Base-by-base conservation (phyloP, 2,888 invertebrate species). In the Vesta saturnalis region DNA sequence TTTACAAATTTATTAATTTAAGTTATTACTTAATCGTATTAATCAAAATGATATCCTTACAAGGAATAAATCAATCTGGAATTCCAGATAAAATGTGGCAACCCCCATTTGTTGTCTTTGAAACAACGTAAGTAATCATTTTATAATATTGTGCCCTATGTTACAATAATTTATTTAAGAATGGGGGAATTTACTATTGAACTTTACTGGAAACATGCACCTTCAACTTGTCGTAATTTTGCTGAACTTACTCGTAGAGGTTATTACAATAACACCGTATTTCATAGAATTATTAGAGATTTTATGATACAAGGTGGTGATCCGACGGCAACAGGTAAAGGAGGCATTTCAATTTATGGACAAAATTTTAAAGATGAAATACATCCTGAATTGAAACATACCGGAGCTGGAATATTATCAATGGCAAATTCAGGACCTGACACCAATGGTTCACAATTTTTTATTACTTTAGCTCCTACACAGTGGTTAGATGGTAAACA, bases 391-490 rank as follows among this genome's bases (percentile, higher is more conserved):
- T 86, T 99, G 63, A 98, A 96, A 82, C 99, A 99, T 82, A 95
- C 96, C n/a, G 99, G 88, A 16, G 91, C 92, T 18, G 96, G 96
- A 0, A 91, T 96, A 65, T 79, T 96, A 35, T 97, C 97, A 0
- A 99, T 99, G 99, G 99, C 99, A 0, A 99, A 99, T 86, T 93
- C 97, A 16, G 98, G 99, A 0, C 97, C 97, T 0, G 91, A 99
- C 80, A 92, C 95, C 4, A 99, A 99, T 83, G 98, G 98, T 1
- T 97, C 97, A 23, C 99, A 99, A 83, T 99, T 99, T 86, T 99
- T 99, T 78, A 95, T 99, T 56, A 97, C 98, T 0, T 85, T 99
- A 69, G 97, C 94, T 0, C 97, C 99, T 0, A 96, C 97, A 0
- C 97, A 98, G 78, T 99, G 99, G 97, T 86, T 99, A 39, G 99